Evolutionary conservation across 2,888 invertebrate genomes (phyloP).

Genomic region (Drosophila anomalipes): DNA sequence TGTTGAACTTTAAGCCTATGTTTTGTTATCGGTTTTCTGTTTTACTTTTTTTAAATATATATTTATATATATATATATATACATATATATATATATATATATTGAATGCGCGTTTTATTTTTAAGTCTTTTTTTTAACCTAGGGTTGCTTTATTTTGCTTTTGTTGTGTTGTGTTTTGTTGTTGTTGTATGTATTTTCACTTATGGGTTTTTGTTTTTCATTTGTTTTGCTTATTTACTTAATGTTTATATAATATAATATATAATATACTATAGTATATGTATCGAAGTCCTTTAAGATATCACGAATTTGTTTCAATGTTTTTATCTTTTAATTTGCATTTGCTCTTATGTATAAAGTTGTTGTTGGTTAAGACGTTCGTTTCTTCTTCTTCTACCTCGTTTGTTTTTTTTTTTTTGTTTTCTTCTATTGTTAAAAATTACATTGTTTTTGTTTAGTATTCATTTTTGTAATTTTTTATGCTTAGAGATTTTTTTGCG

Average conservation of each 20-base stretch:
- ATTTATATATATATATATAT: conserved; percentile 34
- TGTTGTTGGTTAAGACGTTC: conserved; percentile 73
- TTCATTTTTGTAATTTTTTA: conserved; percentile 61
- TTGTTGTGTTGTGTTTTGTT: conserved; percentile 55
- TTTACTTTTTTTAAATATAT: conserved; percentile 24
- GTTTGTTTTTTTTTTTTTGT: conserved; percentile 19
- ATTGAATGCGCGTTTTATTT: conserved; percentile 76
- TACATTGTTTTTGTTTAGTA: conserved; percentile 72
- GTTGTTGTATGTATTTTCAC: conserved; percentile 62
- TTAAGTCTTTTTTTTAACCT: conserved; percentile 83
- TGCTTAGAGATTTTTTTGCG: conserved; percentile 75
- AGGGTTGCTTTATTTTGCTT: conserved; percentile 70
- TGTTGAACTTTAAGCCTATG: conserved; percentile 74
- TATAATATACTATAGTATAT: conserved; percentile 85
- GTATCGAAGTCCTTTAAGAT: conserved; percentile 86
- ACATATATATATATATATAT: conserved; percentile 42
- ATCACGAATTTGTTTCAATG: conserved; percentile 86
- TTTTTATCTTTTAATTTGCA: conserved; percentile 84
- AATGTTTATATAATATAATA: conserved; percentile 77
- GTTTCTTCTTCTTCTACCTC: conserved; percentile 58
- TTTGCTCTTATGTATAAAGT: conserved; percentile 82
- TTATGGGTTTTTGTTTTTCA: conserved; percentile 51
- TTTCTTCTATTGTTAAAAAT: conserved; percentile 78
- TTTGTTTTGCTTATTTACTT: conserved; percentile 71
- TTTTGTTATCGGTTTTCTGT: conserved; percentile 40